Base-by-base conservation (phyloP, 2,888 invertebrate genomes). In the Cheilosia variabilis region DNA sequence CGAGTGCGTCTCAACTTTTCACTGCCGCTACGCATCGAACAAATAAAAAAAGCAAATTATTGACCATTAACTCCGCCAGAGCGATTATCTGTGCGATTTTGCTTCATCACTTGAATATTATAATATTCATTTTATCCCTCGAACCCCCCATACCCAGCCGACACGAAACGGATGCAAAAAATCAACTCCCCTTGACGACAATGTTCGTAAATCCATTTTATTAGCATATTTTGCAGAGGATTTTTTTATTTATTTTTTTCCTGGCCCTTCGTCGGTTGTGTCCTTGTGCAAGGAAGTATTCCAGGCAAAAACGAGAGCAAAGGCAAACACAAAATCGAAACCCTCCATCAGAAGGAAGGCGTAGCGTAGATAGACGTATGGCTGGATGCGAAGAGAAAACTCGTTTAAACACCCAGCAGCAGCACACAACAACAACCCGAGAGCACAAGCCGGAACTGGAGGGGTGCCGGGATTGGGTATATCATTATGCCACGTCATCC, bases 121-220 rank as follows among this genome's bases (percentile, higher is more conserved):
- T 63, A 27, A 50, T 50, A 50, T 24, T n/a, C 58, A 52, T 10
- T 57, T 34, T 57, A 53, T 52, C 47, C 65, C 19, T 63, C 41
- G 43, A 43, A 68, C 34, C 47, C 45, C 41, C 50, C 41, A 60
- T 0, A 13, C 50, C 43, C 31, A 58, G 41, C 52, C 50, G 69
- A 47, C 62, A 53, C 43, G 52, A 62, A 53, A 34, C 43, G 34
- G 65, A 75, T 75, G 68, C 60, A 69, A 69, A 58, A 31, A 60
- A 45, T 60, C 69, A 50, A 69, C 52, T 45, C 55, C 45, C 17
- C 69, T 47, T 34, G 52, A 63, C 22, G 77, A 77, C 68, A 77
- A 66, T 77, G 69, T 78, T 78, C 69, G 78, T 78, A 71, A 78
- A 78, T 78, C 78, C 78, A 71, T 69, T 78, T 78, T 78, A 78